Evolutionary conservation across 2,113 vertebrate genomes (phyloP).

Genomic region (Azemiops feae): DNA sequence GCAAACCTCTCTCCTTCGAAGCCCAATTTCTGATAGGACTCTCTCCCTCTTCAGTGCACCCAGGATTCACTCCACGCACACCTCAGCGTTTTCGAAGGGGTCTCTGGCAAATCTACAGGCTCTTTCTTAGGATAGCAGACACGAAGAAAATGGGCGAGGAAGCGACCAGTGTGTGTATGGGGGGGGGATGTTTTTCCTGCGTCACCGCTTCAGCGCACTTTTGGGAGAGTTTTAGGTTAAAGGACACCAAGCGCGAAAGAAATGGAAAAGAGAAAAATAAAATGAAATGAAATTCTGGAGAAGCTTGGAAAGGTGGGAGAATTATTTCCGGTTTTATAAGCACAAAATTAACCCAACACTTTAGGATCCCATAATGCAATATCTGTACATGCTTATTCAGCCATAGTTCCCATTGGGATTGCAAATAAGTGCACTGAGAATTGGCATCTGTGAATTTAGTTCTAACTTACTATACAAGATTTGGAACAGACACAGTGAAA

Average conservation of each 20-base stretch:
- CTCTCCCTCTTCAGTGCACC: not conserved
- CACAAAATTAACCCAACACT: not conserved
- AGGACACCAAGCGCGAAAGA: not conserved
- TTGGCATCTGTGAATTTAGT: not conserved
- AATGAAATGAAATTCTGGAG: not conserved
- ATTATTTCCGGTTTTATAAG: not conserved
- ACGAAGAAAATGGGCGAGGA: not conserved
- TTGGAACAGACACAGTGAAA: not conserved
- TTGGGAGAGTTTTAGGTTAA: not conserved
- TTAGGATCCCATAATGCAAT: not conserved
- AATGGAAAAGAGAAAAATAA: not conserved
- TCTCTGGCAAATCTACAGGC: not conserved
- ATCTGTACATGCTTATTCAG: not conserved
- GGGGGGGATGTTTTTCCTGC: not conserved
- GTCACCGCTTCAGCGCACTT: not conserved
- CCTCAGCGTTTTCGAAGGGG: not conserved
- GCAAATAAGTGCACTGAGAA: not conserved
- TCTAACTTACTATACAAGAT: not conserved
- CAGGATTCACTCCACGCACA: not conserved
- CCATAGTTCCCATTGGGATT: not conserved
- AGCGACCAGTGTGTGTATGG: not conserved
- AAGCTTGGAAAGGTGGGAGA: not conserved
- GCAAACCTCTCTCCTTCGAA: not conserved
- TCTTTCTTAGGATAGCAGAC: not conserved
- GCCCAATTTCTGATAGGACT: not conserved